These are phyloP conservation scores for Chitala chitala DNA, from an alignment of 2,113 vertebrate species.

Conservation along the genomic window DNA sequence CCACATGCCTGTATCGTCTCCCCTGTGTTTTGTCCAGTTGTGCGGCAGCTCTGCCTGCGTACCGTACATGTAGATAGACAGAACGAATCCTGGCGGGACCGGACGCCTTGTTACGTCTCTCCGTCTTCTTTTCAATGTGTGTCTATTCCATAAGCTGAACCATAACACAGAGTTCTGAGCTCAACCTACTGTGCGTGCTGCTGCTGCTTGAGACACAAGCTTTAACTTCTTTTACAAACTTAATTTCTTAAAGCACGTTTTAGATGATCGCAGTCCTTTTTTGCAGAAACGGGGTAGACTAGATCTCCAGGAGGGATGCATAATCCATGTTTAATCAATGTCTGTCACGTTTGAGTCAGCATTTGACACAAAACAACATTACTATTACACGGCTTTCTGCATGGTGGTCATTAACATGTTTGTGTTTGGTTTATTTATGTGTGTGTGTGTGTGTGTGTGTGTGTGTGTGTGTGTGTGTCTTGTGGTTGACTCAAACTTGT, in stretches of 20 bases:
- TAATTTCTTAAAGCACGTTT: constrained; percentile 1
- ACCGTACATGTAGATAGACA: constrained; percentile 64
- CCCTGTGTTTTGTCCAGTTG: constrained; percentile 56
- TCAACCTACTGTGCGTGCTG: too few relatives aligned
- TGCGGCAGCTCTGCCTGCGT: constrained; percentile 60
- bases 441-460: too few relatives aligned
- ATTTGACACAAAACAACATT: constrained; percentile 81
- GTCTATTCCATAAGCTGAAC: background rate
- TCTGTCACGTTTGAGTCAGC: constrained; percentile 77
- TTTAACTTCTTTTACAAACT: background rate
- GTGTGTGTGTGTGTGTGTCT: too few relatives aligned
- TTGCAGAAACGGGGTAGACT: background rate
- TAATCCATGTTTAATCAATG: constrained; percentile 67
- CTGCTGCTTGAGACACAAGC: background rate
- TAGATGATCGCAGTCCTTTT: constrained; percentile 1
- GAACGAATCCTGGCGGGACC: constrained; percentile 39
- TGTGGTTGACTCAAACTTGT: constrained; percentile 16
- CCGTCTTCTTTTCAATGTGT: background rate
- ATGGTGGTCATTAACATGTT: constrained; percentile 67
- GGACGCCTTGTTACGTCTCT: background rate
- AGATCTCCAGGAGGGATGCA: constrained; percentile 17
- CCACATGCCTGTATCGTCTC: constrained; percentile 62
- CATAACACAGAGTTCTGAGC: background rate
- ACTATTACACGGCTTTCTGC: constrained; percentile 73
- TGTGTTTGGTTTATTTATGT: constrained; percentile 48